Percentiles rank a stretch among this genome's conserved stretches.
Conservation (phyloP, 1,140 invertebrate species). For the Drosophila kurseongensis region DNA sequence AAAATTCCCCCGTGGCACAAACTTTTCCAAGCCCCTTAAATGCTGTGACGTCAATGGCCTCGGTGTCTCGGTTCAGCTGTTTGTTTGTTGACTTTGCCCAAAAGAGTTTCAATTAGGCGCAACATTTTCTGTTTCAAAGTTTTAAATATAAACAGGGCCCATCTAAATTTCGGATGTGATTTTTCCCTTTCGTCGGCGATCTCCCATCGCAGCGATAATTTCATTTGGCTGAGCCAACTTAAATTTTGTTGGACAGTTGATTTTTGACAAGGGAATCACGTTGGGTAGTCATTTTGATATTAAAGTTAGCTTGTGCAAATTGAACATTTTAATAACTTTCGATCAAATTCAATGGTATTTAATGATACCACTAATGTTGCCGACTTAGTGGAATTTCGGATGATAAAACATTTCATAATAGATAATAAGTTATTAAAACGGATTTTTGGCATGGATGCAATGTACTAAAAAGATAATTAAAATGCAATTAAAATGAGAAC, state of each 20-base stretch:
- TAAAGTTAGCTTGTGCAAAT: neutral
- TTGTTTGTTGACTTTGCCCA: conserved; percentile 48
- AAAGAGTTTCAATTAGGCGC: conserved; percentile 60
- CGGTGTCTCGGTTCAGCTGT: conserved; percentile 39
- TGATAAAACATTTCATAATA: too few species aligned
- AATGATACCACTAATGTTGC: too few species aligned
- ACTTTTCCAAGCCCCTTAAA: conserved; percentile 40
- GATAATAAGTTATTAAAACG: too few species aligned
- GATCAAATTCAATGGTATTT: too few species aligned
- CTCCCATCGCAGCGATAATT: conserved; percentile 27
- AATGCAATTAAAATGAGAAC: too few species aligned
- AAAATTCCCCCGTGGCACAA: conserved; percentile 18
- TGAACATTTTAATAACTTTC: too few species aligned
- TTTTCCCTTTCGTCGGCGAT: conserved; percentile 2
- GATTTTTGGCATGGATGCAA: too few species aligned
- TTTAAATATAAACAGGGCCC: conserved; percentile 51
- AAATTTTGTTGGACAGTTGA: conserved; percentile 39
- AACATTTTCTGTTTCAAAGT: conserved; percentile 29
- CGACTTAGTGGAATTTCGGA: too few species aligned
- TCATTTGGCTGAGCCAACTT: conserved; percentile 40
- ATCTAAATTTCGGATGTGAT: conserved; percentile 32
- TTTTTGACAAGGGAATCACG: conserved; percentile 26
- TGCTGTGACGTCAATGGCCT: conserved; percentile 55
- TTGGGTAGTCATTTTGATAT: neutral
- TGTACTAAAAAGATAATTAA: too few species aligned